Evolutionary conservation across 64 coral and sea anemone species (phyloP), one percentile per base, ranked within the genome.

Genomic region (Hydrozoanthus tunicans): DNA sequence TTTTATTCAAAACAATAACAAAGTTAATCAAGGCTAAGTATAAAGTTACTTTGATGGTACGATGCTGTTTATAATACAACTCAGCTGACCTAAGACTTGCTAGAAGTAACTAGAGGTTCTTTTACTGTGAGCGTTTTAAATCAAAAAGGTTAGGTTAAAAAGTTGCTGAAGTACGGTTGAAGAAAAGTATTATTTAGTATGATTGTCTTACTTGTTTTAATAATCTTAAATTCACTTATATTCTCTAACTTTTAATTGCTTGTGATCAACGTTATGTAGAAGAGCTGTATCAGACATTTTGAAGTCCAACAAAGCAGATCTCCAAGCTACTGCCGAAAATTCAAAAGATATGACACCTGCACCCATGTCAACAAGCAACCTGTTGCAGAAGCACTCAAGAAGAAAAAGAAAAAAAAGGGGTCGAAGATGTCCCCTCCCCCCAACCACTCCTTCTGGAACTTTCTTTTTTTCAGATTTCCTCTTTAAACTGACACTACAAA

Each of bases 351-450:
- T 24, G 67, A 23, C 67, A 70, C 67, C 67, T 70, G 67, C 17
- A 70, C 67, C 17, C 4, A 70, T 70, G 17, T 70, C 25, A 14
- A n/a, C 17, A 70, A 70, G 67, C 67, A 70, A 70, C 20, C 67
- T 23, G 67, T 70, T 70, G 67, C 67, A 70, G 67, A 70, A 70
- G 67, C 67, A 3, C 67, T 70, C 67, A 70, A 70, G 67, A 70
- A 70, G 67, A 70, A 70, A 70, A 20, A 1, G 32, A 43, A 43
- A 43, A 43, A 43, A 43, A n/a, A n/a, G n/a, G n/a, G n/a, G 32
- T 43, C 32, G 32, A 43, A 43, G 32, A 43, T 43, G 32, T 43
- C 32, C 32, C 32, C 32, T 43, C 32, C 32, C 32, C 32, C 32
- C 32, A 1, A 43, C 32, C 32, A 43, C 32, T 43, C 2, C 32